Evolutionary conservation across 2,113 vertebrate species (phyloP), one percentile per base, ranked within the genome.

Genomic region (Talpa occidentalis): DNA sequence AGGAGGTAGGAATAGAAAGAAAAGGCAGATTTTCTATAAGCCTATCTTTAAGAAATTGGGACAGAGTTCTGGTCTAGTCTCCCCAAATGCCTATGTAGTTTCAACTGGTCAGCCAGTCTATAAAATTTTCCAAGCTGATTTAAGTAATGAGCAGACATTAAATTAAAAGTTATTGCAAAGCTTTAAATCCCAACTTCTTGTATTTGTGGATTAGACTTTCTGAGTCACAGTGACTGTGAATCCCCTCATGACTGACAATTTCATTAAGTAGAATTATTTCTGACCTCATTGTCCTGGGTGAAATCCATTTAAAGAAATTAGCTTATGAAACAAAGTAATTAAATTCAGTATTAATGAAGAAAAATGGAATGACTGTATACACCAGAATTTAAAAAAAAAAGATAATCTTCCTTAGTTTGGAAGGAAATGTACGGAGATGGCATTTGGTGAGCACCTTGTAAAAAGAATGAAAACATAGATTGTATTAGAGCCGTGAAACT

Each of bases 261-360:
- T 97, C 30, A 74, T 93, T 94, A 95, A 82, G 35, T 16, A 66
- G 40, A 90, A 92, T 88, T 81, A 79, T 97, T 92, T 93, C 81
- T 88, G 30, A 89, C 40, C 40, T 94, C 64, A 66, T 49, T 72
- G 49, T 93, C 26, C 19, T 94, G 24, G n/a, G 30, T 81, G 64
- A 92, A 96, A 94, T 66, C 32, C 40, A 89, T 86, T 83, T 64
- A 74, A 92, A 70, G 37, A 91, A 92, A 92, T 83, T 67, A 59
- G 73, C 82, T 92, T 82, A 76, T 90, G 78, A 93, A 95, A 62
- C 35, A 95, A 91, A 85, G 37, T 94, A 92, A 97, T 93, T 95
- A 94, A 95, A 94, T 86, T 81, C 69, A 60, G 32, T 79, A 88
- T 19, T 64, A 95, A 86, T 49, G 69, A 92, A 92, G 80, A 91